Evolutionary conservation across 2,888 invertebrate genomes (phyloP).

Genomic region (Abrostola triplasia): DNA sequence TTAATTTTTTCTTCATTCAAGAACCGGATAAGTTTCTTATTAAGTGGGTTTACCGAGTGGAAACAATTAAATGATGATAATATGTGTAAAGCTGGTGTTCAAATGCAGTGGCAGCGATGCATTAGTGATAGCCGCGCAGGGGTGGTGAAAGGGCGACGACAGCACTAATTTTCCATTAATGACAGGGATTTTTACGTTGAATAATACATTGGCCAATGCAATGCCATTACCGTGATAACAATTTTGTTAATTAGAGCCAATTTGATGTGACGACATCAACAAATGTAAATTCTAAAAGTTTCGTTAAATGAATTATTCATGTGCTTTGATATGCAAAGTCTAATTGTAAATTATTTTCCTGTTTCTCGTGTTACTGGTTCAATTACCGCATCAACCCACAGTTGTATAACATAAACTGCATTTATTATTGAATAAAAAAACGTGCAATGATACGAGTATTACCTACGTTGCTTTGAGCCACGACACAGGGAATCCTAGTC

Average conservation of each 20-base stretch:
- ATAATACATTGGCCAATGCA: slow-evolving; percentile 24
- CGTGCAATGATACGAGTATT: too few relatives aligned
- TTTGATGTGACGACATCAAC: background rate
- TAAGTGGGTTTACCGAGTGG: slow-evolving; percentile 34
- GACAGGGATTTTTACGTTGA: slow-evolving; percentile 37
- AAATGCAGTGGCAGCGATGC: slow-evolving; percentile 38
- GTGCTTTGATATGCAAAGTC: too few relatives aligned
- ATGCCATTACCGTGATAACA: slow-evolving; percentile 24
- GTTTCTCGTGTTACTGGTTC: too few relatives aligned
- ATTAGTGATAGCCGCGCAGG: slow-evolving; percentile 34
- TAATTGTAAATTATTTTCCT: too few relatives aligned
- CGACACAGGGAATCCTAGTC: too few relatives aligned
- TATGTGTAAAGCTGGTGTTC: slow-evolving; percentile 27
- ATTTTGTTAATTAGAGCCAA: slow-evolving; percentile 7
- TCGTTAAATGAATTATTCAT: too few relatives aligned
- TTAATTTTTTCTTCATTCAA: slow-evolving; percentile 3
- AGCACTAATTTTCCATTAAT: slow-evolving; percentile 38
- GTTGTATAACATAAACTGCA: too few relatives aligned
- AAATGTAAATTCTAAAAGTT: slow-evolving; percentile 3
- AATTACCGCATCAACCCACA: too few relatives aligned
- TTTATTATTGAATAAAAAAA: too few relatives aligned
- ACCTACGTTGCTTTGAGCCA: too few relatives aligned
- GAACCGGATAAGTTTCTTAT: slow-evolving; percentile 29
- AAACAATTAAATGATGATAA: slow-evolving; percentile 48
- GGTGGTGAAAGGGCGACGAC: slow-evolving; percentile 38